These are phyloP conservation scores for Anthopleura xanthogrammica DNA, from an alignment of 92 coral and sea anemone genomes.

Conservation along the genomic window DNA sequence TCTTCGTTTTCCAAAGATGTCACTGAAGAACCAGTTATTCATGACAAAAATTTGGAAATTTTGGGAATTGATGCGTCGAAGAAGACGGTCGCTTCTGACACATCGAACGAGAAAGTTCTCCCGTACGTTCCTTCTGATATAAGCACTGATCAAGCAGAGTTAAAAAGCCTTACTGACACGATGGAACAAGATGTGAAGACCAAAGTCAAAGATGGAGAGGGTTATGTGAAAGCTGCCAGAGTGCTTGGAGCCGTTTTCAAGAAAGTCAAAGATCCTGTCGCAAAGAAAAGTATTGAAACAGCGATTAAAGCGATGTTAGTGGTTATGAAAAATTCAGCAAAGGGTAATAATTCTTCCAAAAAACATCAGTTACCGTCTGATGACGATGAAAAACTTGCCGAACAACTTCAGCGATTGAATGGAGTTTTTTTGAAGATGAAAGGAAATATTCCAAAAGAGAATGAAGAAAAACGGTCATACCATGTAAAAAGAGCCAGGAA, in stretches of 20 bases:
- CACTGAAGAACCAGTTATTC: neutral
- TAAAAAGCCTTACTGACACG: constrained; percentile 30
- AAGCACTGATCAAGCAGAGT: constrained; percentile 8
- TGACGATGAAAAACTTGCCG: constrained; percentile 1
- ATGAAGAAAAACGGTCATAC: neutral
- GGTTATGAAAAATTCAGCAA: constrained; percentile 49
- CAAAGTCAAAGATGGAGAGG: constrained; percentile 22
- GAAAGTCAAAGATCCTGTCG: constrained; percentile 87
- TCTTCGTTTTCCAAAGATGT: neutral
- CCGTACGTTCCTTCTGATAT: constrained; percentile 21
- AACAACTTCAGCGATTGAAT: constrained; percentile 12
- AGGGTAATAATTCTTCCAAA: constrained; percentile 38
- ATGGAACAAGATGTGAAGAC: constrained; percentile 3
- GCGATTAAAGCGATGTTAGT: constrained; percentile 93
- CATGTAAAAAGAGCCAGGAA: neutral
- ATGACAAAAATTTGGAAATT: neutral
- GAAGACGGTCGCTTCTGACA: constrained; percentile 12
- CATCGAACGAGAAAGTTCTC: constrained; percentile 11
- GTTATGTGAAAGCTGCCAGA: constrained; percentile 76
- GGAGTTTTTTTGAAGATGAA: constrained; percentile 13
- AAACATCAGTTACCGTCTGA: constrained; percentile 54
- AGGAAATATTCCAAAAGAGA: neutral
- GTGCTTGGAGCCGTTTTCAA: constrained; percentile 85
- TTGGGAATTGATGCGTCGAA: constrained; percentile 19
- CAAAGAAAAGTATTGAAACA: constrained; percentile 88